Evolutionary conservation across 2,888 invertebrate species (phyloP).

Genomic region (Argyresthia albistria): DNA sequence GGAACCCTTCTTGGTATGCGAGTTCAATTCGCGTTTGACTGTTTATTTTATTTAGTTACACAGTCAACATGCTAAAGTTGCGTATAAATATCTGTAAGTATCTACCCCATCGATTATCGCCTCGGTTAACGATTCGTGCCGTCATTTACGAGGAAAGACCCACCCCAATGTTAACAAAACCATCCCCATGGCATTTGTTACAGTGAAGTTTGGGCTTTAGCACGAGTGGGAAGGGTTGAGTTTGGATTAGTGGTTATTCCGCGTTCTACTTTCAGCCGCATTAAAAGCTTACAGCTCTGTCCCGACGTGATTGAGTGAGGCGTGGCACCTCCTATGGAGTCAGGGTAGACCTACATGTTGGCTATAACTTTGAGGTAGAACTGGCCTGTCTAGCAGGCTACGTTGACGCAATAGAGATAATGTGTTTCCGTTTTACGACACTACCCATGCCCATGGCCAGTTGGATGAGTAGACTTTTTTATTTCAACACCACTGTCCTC

Average conservation of each 20-base stretch:
- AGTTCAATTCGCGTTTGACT: too few relatives aligned
- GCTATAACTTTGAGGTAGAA: constrained; percentile 24
- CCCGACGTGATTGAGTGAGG: constrained; percentile 51
- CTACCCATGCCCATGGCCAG: constrained; percentile 8
- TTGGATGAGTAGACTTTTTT: neutral
- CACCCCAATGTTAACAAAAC: constrained; percentile 28
- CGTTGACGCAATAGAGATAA: too few relatives aligned
- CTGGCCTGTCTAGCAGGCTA: constrained; percentile 27
- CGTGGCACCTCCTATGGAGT: constrained; percentile 44
- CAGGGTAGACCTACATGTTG: constrained; percentile 19
- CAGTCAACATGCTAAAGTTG: neutral
- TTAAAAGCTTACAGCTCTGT: constrained; percentile 35
- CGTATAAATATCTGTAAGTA: constrained; percentile 8
- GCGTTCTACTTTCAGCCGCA: constrained; percentile 50
- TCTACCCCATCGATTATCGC: constrained; percentile 11
- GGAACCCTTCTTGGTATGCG: too few relatives aligned
- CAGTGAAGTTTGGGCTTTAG: constrained; percentile 10
- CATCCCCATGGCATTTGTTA: constrained; percentile 26
- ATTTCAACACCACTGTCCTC: too few relatives aligned
- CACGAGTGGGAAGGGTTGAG: constrained; percentile 20
- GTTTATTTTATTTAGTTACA: too few relatives aligned
- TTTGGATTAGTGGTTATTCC: constrained; percentile 19
- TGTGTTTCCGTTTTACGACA: too few relatives aligned
- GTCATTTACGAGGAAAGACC: constrained; percentile 28
- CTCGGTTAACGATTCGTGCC: constrained; percentile 24